These are phyloP conservation scores for Melanerpes aurifrons DNA, from an alignment of 2,113 vertebrate genomes.

Conservation along the genomic window DNA sequence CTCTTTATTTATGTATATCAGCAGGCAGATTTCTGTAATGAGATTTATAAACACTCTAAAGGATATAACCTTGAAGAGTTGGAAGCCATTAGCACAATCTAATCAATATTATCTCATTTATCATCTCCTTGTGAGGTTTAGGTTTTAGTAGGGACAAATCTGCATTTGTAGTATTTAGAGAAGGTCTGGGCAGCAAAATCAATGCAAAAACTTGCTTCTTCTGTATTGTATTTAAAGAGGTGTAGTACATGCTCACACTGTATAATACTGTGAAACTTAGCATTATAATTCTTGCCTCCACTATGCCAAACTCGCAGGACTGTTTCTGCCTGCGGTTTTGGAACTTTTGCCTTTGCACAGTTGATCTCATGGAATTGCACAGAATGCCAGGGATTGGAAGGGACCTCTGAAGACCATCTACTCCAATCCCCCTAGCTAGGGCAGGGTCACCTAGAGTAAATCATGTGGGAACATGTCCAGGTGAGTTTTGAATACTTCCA, in stretches of 20 bases:
- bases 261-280: background rate
- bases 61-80: slow-evolving; percentile 64
- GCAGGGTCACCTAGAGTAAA: too few relatives aligned
- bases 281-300: background rate
- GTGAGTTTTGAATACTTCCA: too few relatives aligned
- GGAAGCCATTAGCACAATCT: slow-evolving; percentile 42
- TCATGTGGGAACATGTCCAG: too few relatives aligned
- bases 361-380: background rate
- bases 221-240: background rate
- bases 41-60: slow-evolving; percentile 62
- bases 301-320: background rate
- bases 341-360: background rate
- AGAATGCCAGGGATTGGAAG: too few relatives aligned
- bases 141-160: slow-evolving; percentile 20
- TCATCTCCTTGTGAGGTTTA: slow-evolving; percentile 58
- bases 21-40: slow-evolving; percentile 66
- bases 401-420: too few relatives aligned
- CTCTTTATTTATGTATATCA: slow-evolving; percentile 64
- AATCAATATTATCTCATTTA: slow-evolving; percentile 68
- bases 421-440: too few relatives aligned
- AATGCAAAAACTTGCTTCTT: background rate
- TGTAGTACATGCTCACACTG: background rate
- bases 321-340: background rate
- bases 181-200: slow-evolving; percentile 26
- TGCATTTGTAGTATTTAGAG: slow-evolving; percentile 47